Base-by-base conservation (phyloP, 2,113 vertebrate genomes). In the Dryoscopus gambensis region DNA sequence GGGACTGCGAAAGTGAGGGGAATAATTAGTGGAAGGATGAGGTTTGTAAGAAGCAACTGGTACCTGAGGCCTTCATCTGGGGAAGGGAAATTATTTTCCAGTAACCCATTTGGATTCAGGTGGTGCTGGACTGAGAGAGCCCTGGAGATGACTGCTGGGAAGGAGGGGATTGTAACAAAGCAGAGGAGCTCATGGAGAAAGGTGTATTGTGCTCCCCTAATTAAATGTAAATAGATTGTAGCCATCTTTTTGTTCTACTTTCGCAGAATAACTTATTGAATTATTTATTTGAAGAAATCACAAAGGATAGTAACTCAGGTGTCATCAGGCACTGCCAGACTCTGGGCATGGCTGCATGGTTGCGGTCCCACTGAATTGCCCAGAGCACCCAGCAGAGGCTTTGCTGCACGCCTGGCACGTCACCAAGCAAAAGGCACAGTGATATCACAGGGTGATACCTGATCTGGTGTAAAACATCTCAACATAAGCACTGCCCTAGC, bases 261-360 rank as follows among this genome's bases (percentile, higher is more conserved):
- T 28, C 50, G 50, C 37, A 42, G 74, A 91, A 59, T 12, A 46
- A 33, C 18, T n/a, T 46, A 13, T 1, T 73, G 57, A 81, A 46
- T 28, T 28, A 17, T 70, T 70, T 76, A 46, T 57, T 78, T 73
- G 24, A 46, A 74, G 35, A 83, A 75, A n/a, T 46, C 12, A 3
- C 10, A 65, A 83, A 90, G 27, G 28, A 59, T 24, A 23, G 47
- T 44, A 65, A n/a, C 20, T 62, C 19, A 27, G 47, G 39, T 68
- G 35, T 22, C 35, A 6, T 3, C 1, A 2, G 28, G 50, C 31
- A 7, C 49, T 75, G 47, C 37, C 62, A 33, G 42, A 9, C 17
- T 37, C 27, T 7, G 8, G 80, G 14, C 65, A 31, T 3, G 40
- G 31, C 16, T n/a, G 7, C 0, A 0, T 17, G 57, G 16, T 14